Percentiles rank a stretch among this genome's conserved stretches.
phyloP scores from a whole-genome alignment of 1,140 invertebrate genomes.

The Drosophila murphyi region DNA sequence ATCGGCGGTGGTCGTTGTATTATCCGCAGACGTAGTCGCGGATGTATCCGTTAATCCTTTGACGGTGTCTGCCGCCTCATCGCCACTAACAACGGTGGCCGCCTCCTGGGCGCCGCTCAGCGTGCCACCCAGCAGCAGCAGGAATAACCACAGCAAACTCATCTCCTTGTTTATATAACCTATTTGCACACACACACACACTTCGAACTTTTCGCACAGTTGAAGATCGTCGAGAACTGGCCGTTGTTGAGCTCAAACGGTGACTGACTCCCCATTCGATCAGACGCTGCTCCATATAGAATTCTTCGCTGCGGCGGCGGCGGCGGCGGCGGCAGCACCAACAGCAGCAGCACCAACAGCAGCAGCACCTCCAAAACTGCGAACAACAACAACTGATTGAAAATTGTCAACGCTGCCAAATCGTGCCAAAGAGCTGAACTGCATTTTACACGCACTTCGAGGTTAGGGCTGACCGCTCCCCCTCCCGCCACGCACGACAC shows the following conservation, averaged over 20 bases:
- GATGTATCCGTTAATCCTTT: neutral
- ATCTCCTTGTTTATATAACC: constrained; percentile 17
- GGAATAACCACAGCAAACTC: constrained; percentile 52
- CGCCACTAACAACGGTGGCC: constrained; percentile 11
- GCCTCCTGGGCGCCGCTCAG: constrained; percentile 41
- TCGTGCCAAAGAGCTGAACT: constrained; percentile 51
- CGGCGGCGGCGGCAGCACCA: neutral
- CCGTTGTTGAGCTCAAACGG: constrained; percentile 52
- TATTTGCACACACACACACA: neutral
- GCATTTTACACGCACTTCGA: constrained; percentile 65
- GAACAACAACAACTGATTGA: neutral
- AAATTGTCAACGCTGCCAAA: constrained; percentile 63
- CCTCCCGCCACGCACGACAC: neutral
- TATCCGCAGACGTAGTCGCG: neutral
- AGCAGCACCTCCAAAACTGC: constrained; percentile 2
- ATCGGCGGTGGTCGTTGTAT: neutral
- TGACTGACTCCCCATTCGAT: constrained; percentile 54
- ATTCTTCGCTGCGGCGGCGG: constrained; percentile 52
- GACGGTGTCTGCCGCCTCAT: constrained; percentile 6
- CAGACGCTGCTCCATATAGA: constrained; percentile 69
- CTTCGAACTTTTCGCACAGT: neutral
- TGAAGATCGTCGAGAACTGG: constrained; percentile 17
- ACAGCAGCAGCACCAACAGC: neutral
- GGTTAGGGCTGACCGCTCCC: neutral
- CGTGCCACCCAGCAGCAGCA: constrained; percentile 45